Percentiles rank a stretch among this genome's conserved stretches.
phyloP scores from a whole-genome alignment of 2,888 invertebrate genomes.

The Bhutanitis thaidina region DNA sequence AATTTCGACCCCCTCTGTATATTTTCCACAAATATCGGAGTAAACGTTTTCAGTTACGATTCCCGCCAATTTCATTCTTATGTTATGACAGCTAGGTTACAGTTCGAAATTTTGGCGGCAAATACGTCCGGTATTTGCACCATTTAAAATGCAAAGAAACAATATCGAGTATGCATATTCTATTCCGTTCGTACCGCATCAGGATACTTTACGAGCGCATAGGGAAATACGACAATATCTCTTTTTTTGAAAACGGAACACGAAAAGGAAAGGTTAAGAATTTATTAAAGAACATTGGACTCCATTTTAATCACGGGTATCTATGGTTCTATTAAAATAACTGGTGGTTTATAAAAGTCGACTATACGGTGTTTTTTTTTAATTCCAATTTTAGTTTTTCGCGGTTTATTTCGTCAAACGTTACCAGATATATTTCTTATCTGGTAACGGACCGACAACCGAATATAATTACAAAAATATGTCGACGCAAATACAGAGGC shows the following conservation, averaged over 20 bases:
- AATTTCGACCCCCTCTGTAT: conserved; percentile 1
- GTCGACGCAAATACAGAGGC: no score
- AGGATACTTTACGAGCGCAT: conserved; percentile 65
- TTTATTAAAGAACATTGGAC: conserved; percentile 46
- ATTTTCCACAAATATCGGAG: background rate
- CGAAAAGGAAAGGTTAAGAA: conserved; percentile 41
- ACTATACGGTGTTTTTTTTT: no score
- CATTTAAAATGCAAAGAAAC: conserved; percentile 75
- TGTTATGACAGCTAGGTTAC: conserved; percentile 31
- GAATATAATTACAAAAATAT: no score
- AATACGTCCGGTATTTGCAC: conserved; percentile 27
- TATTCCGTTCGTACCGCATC: conserved; percentile 50
- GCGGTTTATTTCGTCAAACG: no score
- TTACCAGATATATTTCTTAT: no score
- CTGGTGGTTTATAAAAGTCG: background rate
- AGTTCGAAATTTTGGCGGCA: conserved; percentile 32
- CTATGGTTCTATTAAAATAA: background rate
- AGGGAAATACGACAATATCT: conserved; percentile 67
- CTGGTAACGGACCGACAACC: no score
- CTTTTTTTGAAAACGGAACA: conserved; percentile 46
- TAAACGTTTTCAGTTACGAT: conserved; percentile 23
- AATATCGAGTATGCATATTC: conserved; percentile 71
- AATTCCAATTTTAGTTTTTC: no score
- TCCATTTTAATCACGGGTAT: conserved; percentile 40
- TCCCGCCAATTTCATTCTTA: conserved; percentile 38